Evolutionary conservation across 1,140 invertebrate genomes (phyloP).

Genomic region (Sinella curviseta): DNA sequence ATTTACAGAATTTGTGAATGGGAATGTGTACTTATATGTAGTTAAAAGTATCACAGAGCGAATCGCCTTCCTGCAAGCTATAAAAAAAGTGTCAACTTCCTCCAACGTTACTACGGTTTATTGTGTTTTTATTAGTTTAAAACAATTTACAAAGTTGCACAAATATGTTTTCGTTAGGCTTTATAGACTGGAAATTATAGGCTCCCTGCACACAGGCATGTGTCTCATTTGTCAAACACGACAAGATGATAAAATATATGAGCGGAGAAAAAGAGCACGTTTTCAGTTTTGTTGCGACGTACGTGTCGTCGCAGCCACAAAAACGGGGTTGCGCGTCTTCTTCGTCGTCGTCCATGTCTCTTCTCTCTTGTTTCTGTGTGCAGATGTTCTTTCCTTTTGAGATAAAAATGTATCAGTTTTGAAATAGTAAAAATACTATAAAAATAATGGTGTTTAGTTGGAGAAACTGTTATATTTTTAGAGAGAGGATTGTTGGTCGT

Average conservation of each 20-base stretch:
- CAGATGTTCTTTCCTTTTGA: not conserved
- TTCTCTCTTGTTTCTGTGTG: too few species aligned
- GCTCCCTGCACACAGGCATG: not conserved
- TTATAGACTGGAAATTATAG: conserved; percentile 21
- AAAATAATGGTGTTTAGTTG: not conserved
- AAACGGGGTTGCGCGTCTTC: too few species aligned
- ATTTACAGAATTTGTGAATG: too few species aligned
- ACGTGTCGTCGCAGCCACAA: not conserved
- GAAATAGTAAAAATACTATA: not conserved
- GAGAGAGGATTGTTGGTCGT: not conserved
- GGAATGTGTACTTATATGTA: too few species aligned
- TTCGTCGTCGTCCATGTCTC: too few species aligned
- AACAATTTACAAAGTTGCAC: conserved; percentile 22
- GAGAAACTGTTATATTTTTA: conserved; percentile 17
- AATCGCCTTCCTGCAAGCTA: too few species aligned
- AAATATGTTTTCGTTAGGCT: conserved; percentile 21
- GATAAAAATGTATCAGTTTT: not conserved
- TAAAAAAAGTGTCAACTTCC: too few species aligned
- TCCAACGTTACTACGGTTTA: not conserved
- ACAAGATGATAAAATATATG: not conserved
- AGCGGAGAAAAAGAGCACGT: too few species aligned
- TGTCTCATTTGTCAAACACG: conserved; percentile 15
- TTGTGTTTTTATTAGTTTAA: conserved; percentile 15
- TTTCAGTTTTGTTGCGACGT: not conserved
- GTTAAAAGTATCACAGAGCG: too few species aligned